Evolutionary conservation across 2,888 invertebrate species (phyloP).

Genomic region (Phaonia tiefii): DNA sequence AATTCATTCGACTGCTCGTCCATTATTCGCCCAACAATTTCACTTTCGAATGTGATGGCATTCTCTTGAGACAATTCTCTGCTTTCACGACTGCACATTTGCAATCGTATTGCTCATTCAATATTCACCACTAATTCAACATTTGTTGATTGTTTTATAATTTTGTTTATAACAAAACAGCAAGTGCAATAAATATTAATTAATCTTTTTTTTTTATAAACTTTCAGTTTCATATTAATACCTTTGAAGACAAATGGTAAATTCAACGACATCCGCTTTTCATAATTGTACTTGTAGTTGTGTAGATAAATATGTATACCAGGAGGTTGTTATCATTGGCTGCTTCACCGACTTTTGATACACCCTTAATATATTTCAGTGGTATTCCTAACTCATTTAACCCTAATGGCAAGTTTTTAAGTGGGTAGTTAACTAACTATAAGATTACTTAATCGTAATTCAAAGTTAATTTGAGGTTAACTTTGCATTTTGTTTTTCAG

Average conservation of each 20-base stretch:
- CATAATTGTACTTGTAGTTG: background rate
- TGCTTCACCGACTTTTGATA: too few species aligned
- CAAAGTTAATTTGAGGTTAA: too few species aligned
- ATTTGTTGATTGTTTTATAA: background rate
- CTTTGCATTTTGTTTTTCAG: too few species aligned
- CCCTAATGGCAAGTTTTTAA: too few species aligned
- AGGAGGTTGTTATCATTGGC: too few species aligned
- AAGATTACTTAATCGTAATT: too few species aligned
- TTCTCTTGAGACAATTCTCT: background rate
- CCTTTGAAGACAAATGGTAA: background rate
- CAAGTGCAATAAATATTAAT: slow-evolving; percentile 4
- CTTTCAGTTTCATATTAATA: slow-evolving; percentile 5
- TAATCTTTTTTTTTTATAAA: background rate
- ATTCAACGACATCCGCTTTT: background rate
- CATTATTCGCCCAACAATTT: slow-evolving; percentile 46
- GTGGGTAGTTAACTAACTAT: too few species aligned
- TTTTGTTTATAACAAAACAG: slow-evolving; percentile 4
- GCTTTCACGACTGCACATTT: background rate
- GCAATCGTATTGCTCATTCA: background rate
- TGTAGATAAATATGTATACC: too few species aligned
- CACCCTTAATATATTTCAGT: too few species aligned
- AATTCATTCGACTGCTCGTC: slow-evolving; percentile 12
- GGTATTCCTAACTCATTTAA: too few species aligned
- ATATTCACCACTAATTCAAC: too few species aligned
- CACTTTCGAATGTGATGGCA: background rate